Percentiles rank a stretch among this genome's conserved stretches.
Conservation (phyloP, 2,113 vertebrate genomes). For the Meriones unguiculatus region DNA sequence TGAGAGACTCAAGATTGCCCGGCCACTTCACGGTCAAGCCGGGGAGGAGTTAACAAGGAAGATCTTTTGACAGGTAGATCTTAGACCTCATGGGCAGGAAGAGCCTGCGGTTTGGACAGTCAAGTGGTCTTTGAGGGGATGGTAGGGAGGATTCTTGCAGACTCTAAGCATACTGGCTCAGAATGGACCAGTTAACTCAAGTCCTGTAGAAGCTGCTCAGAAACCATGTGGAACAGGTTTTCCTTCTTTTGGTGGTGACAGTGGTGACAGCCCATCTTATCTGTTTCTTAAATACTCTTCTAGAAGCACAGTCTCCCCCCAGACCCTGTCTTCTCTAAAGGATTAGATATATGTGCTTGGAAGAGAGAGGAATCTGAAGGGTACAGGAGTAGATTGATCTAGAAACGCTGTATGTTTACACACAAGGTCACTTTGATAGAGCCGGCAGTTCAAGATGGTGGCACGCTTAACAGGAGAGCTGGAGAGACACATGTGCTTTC, state of each 20-base stretch:
- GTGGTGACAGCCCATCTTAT: background rate
- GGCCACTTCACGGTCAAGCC: background rate
- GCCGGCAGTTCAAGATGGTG: background rate
- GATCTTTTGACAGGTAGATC: background rate
- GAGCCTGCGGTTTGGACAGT: background rate
- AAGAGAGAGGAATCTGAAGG: background rate
- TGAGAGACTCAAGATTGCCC: background rate
- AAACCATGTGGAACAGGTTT: background rate
- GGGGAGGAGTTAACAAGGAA: background rate
- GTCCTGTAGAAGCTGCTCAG: background rate
- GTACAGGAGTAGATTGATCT: background rate
- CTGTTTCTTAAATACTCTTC: conserved; percentile 1
- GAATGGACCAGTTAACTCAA: background rate
- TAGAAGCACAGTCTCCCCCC: background rate
- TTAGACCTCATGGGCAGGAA: background rate
- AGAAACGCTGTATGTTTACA: conserved; percentile 28
- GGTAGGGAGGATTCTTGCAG: background rate
- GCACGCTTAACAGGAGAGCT: conserved; percentile 61
- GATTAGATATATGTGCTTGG: background rate
- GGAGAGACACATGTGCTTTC: conserved; percentile 74
- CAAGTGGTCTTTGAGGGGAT: background rate
- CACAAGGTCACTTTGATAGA: conserved; percentile 14
- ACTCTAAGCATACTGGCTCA: background rate
- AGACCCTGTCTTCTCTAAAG: background rate
- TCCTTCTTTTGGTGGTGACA: background rate